phyloP scores from a whole-genome alignment of 2,797 vertebrate species.

The Danio tinwini region DNA sequence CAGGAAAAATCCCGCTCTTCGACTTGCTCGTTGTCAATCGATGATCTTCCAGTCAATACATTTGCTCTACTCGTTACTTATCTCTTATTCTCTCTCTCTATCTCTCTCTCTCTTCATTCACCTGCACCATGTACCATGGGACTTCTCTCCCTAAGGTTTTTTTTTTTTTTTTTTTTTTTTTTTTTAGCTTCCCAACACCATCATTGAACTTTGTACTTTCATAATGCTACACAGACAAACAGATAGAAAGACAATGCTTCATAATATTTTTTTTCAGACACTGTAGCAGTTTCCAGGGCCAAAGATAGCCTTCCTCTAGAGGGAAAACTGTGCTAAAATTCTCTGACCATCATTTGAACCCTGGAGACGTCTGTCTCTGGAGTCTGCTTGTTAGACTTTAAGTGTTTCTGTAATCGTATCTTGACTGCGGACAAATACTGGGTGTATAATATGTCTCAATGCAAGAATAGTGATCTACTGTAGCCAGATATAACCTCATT shows the following conservation, averaged over 20 bases:
- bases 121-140: conserved; percentile 6
- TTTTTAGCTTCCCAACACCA: conserved; percentile 4
- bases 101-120: conserved; percentile 20
- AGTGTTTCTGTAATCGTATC: conserved; percentile 47
- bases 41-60: conserved; percentile 65
- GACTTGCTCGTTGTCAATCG: conserved; percentile 62
- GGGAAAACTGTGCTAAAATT: conserved; percentile 18
- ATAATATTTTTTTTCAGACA: conserved; percentile 20
- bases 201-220: conserved; percentile 28
- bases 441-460: conserved; percentile 36
- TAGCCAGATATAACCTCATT: conserved; percentile 7
- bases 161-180: neutral
- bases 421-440: conserved; percentile 19
- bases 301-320: conserved; percentile 42
- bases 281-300: conserved; percentile 24
- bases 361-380: conserved; percentile 37
- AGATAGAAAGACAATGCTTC: conserved; percentile 16
- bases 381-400: conserved; percentile 23
- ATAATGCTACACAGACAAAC: conserved; percentile 24
- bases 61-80: conserved; percentile 51
- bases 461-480: neutral
- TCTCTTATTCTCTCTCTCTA: conserved; percentile 31
- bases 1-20: conserved; percentile 38
- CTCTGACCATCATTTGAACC: conserved; percentile 34
- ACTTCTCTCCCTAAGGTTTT: conserved; percentile 8